Conservation (phyloP, 2,113 vertebrate genomes). For the Thinocorus orbignyianus region DNA sequence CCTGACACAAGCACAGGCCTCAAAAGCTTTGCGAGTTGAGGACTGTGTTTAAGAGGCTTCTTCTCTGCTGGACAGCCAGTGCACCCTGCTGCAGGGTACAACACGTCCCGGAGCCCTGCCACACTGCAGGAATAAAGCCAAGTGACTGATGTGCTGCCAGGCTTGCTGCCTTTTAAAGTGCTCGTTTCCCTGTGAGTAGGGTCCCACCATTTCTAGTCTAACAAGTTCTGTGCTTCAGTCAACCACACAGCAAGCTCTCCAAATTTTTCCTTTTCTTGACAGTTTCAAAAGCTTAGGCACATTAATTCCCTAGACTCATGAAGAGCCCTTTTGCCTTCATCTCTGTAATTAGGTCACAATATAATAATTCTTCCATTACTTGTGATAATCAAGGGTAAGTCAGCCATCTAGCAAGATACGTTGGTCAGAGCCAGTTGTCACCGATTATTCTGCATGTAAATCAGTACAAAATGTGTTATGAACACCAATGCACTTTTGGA, state of each 20-base stretch:
- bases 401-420: neutral
- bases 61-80: neutral
- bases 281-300: neutral
- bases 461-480: neutral
- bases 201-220: neutral
- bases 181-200: neutral
- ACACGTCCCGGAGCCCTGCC: too few species aligned
- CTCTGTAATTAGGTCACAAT: neutral
- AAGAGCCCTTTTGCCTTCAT: neutral
- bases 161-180: neutral
- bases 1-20: rapidly evolving
- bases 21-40: neutral
- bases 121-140: neutral
- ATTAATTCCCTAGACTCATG: neutral
- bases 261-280: neutral
- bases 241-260: neutral
- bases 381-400: neutral
- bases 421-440: neutral
- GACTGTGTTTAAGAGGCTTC: neutral
- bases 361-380: neutral
- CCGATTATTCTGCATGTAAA: neutral
- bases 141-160: neutral
- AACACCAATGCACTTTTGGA: neutral
- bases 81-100: neutral
- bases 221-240: neutral